Percentiles rank a stretch among this genome's conserved stretches.
These are phyloP conservation scores for Meandrusa payeni DNA, from an alignment of 2,888 invertebrate genomes.

Conservation along the genomic window DNA sequence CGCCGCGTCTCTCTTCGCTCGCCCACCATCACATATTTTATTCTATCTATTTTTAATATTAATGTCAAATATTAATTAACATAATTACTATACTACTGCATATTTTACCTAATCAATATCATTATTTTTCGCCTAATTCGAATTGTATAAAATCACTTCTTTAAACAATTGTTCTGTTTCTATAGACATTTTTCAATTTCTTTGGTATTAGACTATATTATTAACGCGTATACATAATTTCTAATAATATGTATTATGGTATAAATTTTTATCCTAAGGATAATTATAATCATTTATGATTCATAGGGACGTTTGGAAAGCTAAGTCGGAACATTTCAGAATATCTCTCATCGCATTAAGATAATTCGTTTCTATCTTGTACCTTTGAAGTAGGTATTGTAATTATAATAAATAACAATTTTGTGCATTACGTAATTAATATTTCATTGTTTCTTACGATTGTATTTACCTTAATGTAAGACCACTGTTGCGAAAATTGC, in stretches of 20 bases:
- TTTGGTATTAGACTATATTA: constrained; percentile 78
- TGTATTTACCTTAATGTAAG: constrained; percentile 78
- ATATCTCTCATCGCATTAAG: constrained; percentile 79
- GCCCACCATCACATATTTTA: constrained; percentile 78
- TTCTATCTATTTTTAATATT: constrained; percentile 80
- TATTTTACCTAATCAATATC: constrained; percentile 79
- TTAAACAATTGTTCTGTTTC: constrained; percentile 72
- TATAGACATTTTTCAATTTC: constrained; percentile 71
- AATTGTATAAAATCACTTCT: constrained; percentile 79
- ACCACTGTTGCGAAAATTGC: constrained; percentile 69
- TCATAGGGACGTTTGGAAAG: constrained; percentile 71
- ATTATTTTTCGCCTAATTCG: constrained; percentile 79
- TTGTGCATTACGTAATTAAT: constrained; percentile 79
- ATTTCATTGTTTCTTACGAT: constrained; percentile 79
- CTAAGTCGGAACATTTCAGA: constrained; percentile 74
- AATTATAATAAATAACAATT: constrained; percentile 78
- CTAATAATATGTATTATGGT: constrained; percentile 77
- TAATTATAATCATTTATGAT: constrained; percentile 73
- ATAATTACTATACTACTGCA: constrained; percentile 77
- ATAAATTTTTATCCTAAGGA: constrained; percentile 80
- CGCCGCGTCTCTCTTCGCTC: constrained; percentile 68
- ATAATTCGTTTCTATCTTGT: constrained; percentile 78
- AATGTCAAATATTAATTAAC: constrained; percentile 80
- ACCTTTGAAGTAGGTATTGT: constrained; percentile 79
- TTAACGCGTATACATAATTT: constrained; percentile 78